Percentiles rank a stretch among this genome's conserved stretches.
Evolutionary conservation across 2,888 invertebrate genomes (phyloP).

Genomic region (Eutolmus rufibarbis): DNA sequence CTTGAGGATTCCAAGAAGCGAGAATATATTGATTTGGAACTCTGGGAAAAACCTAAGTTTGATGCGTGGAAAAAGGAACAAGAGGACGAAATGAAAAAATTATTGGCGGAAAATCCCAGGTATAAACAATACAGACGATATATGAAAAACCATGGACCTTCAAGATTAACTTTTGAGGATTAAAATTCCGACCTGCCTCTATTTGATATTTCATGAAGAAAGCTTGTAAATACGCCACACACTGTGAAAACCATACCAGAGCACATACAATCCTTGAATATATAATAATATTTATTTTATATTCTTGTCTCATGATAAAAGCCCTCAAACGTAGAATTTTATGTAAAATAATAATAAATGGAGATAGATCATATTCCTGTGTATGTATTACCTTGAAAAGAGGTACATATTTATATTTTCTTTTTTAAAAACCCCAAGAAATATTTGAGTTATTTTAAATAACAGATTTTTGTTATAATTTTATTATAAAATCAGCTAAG

Average conservation of each 20-base stretch:
- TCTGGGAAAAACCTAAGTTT: constrained; percentile 87
- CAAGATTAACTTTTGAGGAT: constrained; percentile 91
- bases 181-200: constrained; percentile 55
- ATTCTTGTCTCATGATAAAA: neutral
- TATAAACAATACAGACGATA: constrained; percentile 90
- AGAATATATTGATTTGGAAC: constrained; percentile 75
- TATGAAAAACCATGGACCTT: constrained; percentile 88
- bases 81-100: constrained; percentile 84
- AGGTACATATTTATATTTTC: no score
- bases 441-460: no score
- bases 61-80: constrained; percentile 79
- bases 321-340: neutral
- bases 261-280: neutral
- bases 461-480: no score
- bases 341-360: neutral
- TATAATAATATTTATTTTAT: neutral
- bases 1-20: constrained; percentile 78
- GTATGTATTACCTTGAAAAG: no score
- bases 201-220: neutral
- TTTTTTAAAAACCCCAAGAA: no score
- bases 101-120: constrained; percentile 83
- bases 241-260: neutral
- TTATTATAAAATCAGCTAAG: no score
- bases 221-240: neutral
- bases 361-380: neutral